Percentiles rank a stretch among this genome's conserved stretches.
Evolutionary conservation across 2,113 vertebrate genomes (phyloP).

Genomic region (Aplodontia rufa): DNA sequence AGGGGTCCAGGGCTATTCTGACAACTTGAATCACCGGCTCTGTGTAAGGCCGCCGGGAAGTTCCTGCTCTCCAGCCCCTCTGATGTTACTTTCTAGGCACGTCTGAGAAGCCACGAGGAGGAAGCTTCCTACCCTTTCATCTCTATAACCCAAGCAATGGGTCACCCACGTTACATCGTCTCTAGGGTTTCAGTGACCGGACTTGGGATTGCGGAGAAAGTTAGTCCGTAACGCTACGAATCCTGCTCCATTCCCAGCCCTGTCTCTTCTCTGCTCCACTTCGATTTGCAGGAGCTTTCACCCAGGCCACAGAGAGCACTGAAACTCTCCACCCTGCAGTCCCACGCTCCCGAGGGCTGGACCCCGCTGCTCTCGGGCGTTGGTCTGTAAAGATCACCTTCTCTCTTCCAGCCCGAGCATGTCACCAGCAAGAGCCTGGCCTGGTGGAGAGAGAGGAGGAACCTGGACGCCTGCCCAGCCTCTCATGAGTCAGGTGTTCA

Average conservation of each 20-base stretch:
- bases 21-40: background rate
- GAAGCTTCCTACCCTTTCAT: background rate
- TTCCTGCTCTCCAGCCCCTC: background rate
- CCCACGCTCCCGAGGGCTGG: background rate
- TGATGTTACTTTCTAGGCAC: background rate
- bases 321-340: background rate
- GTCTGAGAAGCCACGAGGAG: background rate
- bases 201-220: too few species aligned
- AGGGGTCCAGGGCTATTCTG: background rate
- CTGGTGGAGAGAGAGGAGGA: conserved; percentile 49
- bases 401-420: background rate
- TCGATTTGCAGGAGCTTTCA: background rate
- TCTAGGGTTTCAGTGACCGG: too few species aligned
- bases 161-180: accelerated
- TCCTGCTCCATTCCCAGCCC: too few species aligned
- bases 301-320: background rate
- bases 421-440: conserved; percentile 24
- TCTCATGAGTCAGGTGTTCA: conserved; percentile 65
- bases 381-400: background rate
- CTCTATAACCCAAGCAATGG: background rate
- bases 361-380: background rate
- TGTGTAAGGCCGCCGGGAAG: background rate
- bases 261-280: background rate
- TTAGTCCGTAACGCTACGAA: too few species aligned
- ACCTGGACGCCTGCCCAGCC: conserved; percentile 57